A percentile compares a stretch with the other conserved stretches of the same genome.
phyloP scores from a whole-genome alignment of 2,797 vertebrate genomes.

The Channallabes apus region DNA sequence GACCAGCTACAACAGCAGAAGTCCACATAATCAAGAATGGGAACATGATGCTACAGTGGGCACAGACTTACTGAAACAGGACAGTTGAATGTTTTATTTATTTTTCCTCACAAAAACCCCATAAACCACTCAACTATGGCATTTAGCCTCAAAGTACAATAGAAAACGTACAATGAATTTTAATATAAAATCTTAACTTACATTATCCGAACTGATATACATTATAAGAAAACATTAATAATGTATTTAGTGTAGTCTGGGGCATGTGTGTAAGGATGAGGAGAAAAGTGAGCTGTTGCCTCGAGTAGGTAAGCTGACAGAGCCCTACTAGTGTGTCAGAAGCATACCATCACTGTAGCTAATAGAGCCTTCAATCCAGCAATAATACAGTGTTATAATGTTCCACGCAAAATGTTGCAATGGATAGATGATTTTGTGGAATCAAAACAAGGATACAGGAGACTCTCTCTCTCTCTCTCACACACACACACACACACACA shows the following conservation, averaged over 20 bases:
- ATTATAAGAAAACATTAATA: slow-evolving; percentile 24
- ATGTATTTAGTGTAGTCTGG: slow-evolving; percentile 14
- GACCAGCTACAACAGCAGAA: neutral
- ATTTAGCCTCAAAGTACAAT: neutral
- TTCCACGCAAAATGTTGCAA: neutral
- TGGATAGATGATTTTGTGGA: neutral
- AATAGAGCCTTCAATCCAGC: neutral
- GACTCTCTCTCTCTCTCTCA: no score
- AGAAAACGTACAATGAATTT: neutral
- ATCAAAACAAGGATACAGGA: neutral
- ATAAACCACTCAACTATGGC: neutral
- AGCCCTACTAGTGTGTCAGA: slow-evolving; percentile 30
- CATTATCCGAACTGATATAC: neutral
- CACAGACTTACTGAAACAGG: neutral
- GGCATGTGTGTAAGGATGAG: slow-evolving; percentile 11
- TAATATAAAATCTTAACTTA: neutral
- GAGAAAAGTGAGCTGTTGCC: slow-evolving; percentile 31
- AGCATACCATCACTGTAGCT: neutral
- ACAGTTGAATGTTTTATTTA: neutral
- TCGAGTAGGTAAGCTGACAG: slow-evolving; percentile 30
- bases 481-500: no score
- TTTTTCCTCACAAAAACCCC: neutral
- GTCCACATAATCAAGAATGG: neutral
- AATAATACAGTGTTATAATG: slow-evolving; percentile 1
- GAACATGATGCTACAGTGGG: neutral